phyloP scores from a whole-genome alignment of 1,140 invertebrate genomes.

The Drosophila melanica region DNA sequence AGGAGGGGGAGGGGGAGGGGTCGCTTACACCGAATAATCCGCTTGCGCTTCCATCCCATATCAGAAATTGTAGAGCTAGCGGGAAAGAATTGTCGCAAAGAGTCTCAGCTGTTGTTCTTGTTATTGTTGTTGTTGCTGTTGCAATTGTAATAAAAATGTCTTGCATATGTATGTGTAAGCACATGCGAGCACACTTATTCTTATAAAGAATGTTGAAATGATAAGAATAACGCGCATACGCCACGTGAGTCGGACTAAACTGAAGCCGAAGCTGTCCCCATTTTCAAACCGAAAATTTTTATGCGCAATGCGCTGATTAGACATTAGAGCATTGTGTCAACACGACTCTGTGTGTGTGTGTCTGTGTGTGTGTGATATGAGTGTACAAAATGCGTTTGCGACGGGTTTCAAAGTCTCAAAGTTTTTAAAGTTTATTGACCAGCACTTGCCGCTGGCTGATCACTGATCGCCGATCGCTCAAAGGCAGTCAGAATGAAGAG shows the following conservation, averaged over 20 bases:
- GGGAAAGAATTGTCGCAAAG: no score
- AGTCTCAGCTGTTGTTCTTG: slow-evolving; percentile 4
- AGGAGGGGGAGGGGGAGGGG: not conserved
- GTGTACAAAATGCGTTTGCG: slow-evolving; percentile 11
- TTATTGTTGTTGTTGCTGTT: slow-evolving; percentile 37
- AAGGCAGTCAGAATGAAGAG: slow-evolving; percentile 20
- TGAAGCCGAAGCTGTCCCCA: slow-evolving; percentile 28
- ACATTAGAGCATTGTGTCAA: slow-evolving; percentile 44
- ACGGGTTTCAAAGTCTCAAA: slow-evolving; percentile 6
- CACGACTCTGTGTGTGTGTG: slow-evolving; percentile 14
- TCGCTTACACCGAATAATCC: not conserved
- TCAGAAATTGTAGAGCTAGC: slow-evolving; percentile 19
- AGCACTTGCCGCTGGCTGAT: not conserved
- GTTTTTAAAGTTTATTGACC: slow-evolving; percentile 28
- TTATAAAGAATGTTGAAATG: slow-evolving; percentile 40
- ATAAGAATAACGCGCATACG: slow-evolving; percentile 68
- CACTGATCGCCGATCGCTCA: not conserved
- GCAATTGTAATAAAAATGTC: slow-evolving; percentile 58
- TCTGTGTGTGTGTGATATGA: slow-evolving; percentile 1
- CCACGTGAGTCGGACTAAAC: slow-evolving; percentile 56
- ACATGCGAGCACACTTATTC: not conserved
- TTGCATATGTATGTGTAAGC: slow-evolving; percentile 15
- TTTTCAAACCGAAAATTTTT: slow-evolving; percentile 33
- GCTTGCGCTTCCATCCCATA: slow-evolving; percentile 17
- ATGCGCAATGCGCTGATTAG: slow-evolving; percentile 63